Evolutionary conservation across 2,797 vertebrate species (phyloP).

Genomic region (Atherinosoma microstoma): DNA sequence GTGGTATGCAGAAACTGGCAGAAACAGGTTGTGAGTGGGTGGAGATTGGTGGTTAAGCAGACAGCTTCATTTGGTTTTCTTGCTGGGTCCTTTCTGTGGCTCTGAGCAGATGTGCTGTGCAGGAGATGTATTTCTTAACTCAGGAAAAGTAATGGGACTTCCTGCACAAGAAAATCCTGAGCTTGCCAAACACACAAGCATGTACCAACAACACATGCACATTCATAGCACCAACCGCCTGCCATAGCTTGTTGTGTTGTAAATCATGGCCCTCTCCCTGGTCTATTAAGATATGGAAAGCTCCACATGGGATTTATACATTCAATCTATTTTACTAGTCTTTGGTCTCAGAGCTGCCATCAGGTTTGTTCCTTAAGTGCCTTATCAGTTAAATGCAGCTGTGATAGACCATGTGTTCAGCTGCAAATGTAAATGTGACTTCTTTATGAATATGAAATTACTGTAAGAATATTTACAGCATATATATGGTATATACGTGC

Average conservation of each 20-base stretch:
- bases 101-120: slow-evolving; percentile 61
- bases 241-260: slow-evolving; percentile 68
- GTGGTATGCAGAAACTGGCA: slow-evolving; percentile 12
- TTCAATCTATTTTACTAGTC: slow-evolving; percentile 83
- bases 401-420: slow-evolving; percentile 63
- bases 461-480: slow-evolving; percentile 2
- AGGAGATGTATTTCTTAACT: slow-evolving; percentile 61
- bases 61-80: slow-evolving; percentile 58
- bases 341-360: slow-evolving; percentile 79
- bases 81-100: slow-evolving; percentile 34
- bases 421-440: slow-evolving; percentile 53
- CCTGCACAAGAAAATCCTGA: slow-evolving; percentile 56
- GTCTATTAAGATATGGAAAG: slow-evolving; percentile 84
- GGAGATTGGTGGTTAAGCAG: slow-evolving; percentile 32
- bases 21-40: slow-evolving; percentile 36
- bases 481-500: neutral
- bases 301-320: slow-evolving; percentile 82
- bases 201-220: slow-evolving; percentile 16
- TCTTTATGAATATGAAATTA: slow-evolving; percentile 34
- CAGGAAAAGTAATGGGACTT: slow-evolving; percentile 63
- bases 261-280: slow-evolving; percentile 77
- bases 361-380: slow-evolving; percentile 80
- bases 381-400: slow-evolving; percentile 83
- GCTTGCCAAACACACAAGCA: slow-evolving; percentile 66
- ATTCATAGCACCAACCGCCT: slow-evolving; percentile 27